These are phyloP conservation scores for Ellobius talpinus DNA, from an alignment of 2,113 vertebrate genomes.

Conservation along the genomic window DNA sequence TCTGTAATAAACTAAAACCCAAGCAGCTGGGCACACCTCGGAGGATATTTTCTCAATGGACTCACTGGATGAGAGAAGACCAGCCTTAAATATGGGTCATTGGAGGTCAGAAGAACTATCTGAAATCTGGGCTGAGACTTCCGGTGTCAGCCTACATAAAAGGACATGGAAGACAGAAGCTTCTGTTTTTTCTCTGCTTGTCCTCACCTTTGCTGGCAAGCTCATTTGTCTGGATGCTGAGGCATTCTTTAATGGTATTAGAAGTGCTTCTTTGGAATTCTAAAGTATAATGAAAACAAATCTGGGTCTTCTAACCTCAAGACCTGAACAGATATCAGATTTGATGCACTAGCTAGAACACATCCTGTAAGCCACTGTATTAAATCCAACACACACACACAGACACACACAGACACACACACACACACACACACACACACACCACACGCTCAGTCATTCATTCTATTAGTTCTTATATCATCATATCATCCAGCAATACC, in stretches of 20 bases:
- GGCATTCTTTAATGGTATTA: not conserved
- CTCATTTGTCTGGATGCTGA: not conserved
- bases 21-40: not conserved
- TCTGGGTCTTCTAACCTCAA: not conserved
- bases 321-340: not conserved
- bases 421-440: not conserved
- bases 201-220: not conserved
- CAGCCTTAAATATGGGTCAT: not conserved
- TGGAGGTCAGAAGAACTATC: not conserved
- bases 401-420: not conserved
- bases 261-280: not conserved
- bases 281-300: not conserved
- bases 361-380: not conserved
- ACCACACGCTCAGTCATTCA: not conserved
- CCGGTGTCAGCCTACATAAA: not conserved
- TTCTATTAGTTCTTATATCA: not conserved
- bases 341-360: not conserved
- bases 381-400: not conserved
- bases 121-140: not conserved
- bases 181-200: not conserved
- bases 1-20: not conserved
- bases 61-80: not conserved
- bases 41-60: not conserved
- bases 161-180: not conserved
- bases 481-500: not conserved